Conservation (phyloP, 2,888 invertebrate species). For the Taphrorychus bicolor region DNA sequence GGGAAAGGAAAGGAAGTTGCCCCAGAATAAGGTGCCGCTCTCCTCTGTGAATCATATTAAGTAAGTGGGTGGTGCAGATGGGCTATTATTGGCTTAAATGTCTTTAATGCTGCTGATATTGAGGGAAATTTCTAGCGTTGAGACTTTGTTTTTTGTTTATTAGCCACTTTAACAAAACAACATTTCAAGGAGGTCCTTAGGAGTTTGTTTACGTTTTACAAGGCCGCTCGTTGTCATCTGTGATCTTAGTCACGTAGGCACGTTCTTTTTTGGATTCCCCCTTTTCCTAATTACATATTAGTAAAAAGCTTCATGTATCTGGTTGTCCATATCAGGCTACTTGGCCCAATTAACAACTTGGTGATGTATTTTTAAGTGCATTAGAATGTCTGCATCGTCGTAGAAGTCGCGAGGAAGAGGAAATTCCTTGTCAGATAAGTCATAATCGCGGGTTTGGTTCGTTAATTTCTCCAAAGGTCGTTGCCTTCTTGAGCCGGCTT, state of each 20-base stretch:
- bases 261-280: not conserved
- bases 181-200: not conserved
- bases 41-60: not conserved
- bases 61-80: too few relatives aligned
- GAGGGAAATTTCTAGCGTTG: not conserved
- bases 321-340: not conserved
- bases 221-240: not conserved
- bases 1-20: too few relatives aligned
- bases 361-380: not conserved
- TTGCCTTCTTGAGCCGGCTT: conserved; percentile 6
- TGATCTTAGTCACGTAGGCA: conserved; percentile 9
- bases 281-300: too few relatives aligned
- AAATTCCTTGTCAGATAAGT: conserved; percentile 1
- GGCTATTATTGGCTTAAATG: too few relatives aligned
- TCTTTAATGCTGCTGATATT: too few relatives aligned
- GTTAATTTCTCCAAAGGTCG: conserved; percentile 1
- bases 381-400: not conserved
- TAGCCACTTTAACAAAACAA: not conserved
- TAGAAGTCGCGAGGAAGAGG: not conserved
- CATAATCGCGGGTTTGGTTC: conserved; percentile 5
- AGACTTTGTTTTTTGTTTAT: not conserved
- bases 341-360: not conserved
- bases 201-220: not conserved
- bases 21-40: too few relatives aligned
- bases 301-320: too few relatives aligned